phyloP scores from a whole-genome alignment of 2,113 vertebrate genomes.

The Chloebia gouldiae region DNA sequence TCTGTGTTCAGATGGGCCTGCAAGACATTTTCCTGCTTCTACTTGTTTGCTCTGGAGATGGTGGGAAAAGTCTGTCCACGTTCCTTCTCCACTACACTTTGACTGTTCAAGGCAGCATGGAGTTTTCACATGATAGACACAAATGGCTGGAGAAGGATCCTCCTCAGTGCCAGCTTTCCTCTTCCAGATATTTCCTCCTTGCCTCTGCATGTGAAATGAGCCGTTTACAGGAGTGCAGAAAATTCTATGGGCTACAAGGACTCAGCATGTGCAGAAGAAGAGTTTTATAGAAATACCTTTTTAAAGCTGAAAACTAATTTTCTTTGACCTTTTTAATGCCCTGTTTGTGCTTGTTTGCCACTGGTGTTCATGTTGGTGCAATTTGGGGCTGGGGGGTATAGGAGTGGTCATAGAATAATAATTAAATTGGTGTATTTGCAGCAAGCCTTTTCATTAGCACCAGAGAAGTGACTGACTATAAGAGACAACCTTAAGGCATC shows the following conservation, averaged over 20 bases:
- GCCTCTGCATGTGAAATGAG: not conserved
- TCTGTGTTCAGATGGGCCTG: not conserved
- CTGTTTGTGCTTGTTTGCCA: slow-evolving; percentile 47
- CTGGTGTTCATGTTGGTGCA: slow-evolving; percentile 10
- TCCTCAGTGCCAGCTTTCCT: not conserved
- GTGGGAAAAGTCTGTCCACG: not conserved
- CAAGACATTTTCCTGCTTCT: not conserved
- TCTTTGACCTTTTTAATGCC: slow-evolving; percentile 40
- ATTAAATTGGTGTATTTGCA: slow-evolving; percentile 19
- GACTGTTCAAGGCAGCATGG: not conserved
- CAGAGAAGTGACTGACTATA: not conserved
- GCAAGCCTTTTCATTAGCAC: slow-evolving; percentile 54
- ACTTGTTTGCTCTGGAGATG: not conserved
- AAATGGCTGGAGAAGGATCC: not conserved
- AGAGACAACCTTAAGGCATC: slow-evolving; percentile 36
- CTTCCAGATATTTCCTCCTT: not conserved
- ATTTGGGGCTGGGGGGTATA: slow-evolving; percentile 43
- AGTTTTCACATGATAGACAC: not conserved
- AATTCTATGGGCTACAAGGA: not conserved
- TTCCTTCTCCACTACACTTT: not conserved
- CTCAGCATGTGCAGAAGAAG: not conserved
- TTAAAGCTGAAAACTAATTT: slow-evolving; percentile 7
- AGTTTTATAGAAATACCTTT: not conserved
- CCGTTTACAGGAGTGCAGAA: not conserved
- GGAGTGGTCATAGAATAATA: slow-evolving; percentile 39